Evolutionary conservation across 2,888 invertebrate species (phyloP).

Genomic region (Noctua janthe): DNA sequence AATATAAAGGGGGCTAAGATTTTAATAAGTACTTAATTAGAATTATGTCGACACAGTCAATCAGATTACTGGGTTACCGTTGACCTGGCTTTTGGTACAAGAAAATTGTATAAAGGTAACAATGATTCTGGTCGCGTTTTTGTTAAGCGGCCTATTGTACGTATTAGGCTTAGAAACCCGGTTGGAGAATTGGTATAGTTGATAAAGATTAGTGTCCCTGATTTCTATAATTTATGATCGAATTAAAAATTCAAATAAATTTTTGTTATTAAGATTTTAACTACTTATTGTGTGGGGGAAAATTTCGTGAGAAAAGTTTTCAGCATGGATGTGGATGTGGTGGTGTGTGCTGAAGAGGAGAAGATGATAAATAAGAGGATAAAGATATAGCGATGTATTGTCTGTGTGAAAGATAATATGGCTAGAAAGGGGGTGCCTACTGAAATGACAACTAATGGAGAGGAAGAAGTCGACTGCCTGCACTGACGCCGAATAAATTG

Average conservation of each 20-base stretch:
- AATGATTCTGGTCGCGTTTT: slow-evolving; percentile 28
- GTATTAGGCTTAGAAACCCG: background rate
- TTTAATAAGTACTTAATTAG: slow-evolving; percentile 37
- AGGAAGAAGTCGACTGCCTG: background rate
- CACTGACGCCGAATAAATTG: background rate
- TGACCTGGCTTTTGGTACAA: slow-evolving; percentile 11
- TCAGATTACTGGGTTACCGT: slow-evolving; percentile 40
- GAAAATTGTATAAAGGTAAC: slow-evolving; percentile 16
- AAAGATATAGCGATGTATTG: background rate
- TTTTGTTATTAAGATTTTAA: too few relatives aligned
- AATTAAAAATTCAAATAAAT: background rate
- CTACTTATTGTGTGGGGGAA: background rate
- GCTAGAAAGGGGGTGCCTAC: background rate
- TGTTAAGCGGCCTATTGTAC: background rate
- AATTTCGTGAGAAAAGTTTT: background rate
- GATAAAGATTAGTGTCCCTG: background rate
- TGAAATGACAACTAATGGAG: background rate
- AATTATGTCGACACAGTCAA: slow-evolving; percentile 52
- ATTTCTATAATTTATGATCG: background rate
- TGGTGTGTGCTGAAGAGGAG: background rate
- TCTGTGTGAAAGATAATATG: background rate
- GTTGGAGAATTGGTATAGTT: background rate
- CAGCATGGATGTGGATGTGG: background rate
- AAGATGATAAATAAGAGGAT: background rate
- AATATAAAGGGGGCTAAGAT: slow-evolving; percentile 12